phyloP scores from a whole-genome alignment of 2,888 invertebrate species.

The Philaethria dido region DNA sequence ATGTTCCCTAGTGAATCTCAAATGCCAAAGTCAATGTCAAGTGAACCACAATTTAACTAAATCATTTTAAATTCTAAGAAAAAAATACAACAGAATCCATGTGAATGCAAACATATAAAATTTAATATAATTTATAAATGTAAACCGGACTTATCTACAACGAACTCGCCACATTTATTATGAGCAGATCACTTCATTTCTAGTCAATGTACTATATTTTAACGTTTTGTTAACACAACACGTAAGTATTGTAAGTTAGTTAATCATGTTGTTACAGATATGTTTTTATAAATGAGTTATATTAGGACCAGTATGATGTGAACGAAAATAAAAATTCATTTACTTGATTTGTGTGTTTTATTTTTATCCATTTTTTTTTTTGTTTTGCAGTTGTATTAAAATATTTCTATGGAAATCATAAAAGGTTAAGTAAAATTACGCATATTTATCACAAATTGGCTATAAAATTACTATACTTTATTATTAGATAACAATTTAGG shows the following conservation, averaged over 20 bases:
- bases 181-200: conserved; percentile 54
- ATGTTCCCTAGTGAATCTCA: too few species aligned
- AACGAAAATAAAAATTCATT: conserved; percentile 79
- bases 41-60: neutral
- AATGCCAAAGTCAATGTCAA: too few species aligned
- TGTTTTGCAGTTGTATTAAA: neutral
- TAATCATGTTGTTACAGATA: conserved; percentile 81
- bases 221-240: conserved; percentile 69
- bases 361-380: conserved; percentile 2
- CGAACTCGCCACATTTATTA: conserved; percentile 30
- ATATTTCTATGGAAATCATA: neutral
- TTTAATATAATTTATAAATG: neutral
- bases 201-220: conserved; percentile 82
- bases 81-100: neutral
- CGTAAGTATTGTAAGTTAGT: conserved; percentile 69
- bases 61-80: too few species aligned
- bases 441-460: too few species aligned
- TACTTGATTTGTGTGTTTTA: conserved; percentile 56
- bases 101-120: conserved; percentile 3
- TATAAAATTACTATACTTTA: too few species aligned
- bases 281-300: conserved; percentile 81
- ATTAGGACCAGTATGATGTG: conserved; percentile 79
- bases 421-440: too few species aligned
- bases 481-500: too few species aligned
- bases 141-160: conserved; percentile 32